phyloP scores from a whole-genome alignment of 2,888 invertebrate species.

The Bimastos eiseni region DNA sequence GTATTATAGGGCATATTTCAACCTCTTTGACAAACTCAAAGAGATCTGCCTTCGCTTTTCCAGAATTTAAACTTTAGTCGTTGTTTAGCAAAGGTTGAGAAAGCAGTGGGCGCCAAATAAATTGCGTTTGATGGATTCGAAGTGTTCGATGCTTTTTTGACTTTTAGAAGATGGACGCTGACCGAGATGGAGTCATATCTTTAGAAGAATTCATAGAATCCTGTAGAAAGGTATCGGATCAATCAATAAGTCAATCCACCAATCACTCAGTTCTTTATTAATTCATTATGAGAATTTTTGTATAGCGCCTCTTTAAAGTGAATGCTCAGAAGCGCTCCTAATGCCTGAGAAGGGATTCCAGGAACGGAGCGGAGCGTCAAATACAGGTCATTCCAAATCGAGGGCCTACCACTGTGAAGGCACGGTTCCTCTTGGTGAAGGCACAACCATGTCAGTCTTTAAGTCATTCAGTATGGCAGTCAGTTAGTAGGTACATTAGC shows the following conservation, averaged over 20 bases:
- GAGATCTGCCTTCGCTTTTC: background rate
- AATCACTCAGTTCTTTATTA: background rate
- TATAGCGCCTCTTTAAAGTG: too few species aligned
- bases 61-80: background rate
- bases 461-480: too few species aligned
- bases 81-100: background rate
- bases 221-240: constrained; percentile 51
- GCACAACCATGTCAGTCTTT: too few species aligned
- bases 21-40: background rate
- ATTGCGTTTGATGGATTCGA: background rate
- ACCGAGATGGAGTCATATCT: constrained; percentile 60
- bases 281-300: too few species aligned
- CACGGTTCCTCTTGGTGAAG: too few species aligned
- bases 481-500: too few species aligned
- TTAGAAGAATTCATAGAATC: constrained; percentile 61
- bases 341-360: too few species aligned
- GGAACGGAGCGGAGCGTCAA: too few species aligned
- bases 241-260: too few species aligned
- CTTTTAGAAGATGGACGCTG: constrained; percentile 58
- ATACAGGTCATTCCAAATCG: too few species aligned
- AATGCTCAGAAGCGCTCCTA: too few species aligned
- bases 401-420: too few species aligned
- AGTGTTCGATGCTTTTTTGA: background rate
- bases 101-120: background rate
- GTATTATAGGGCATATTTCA: background rate